Conservation (phyloP, 2,888 invertebrate genomes). For the Parnassius smintheus region DNA sequence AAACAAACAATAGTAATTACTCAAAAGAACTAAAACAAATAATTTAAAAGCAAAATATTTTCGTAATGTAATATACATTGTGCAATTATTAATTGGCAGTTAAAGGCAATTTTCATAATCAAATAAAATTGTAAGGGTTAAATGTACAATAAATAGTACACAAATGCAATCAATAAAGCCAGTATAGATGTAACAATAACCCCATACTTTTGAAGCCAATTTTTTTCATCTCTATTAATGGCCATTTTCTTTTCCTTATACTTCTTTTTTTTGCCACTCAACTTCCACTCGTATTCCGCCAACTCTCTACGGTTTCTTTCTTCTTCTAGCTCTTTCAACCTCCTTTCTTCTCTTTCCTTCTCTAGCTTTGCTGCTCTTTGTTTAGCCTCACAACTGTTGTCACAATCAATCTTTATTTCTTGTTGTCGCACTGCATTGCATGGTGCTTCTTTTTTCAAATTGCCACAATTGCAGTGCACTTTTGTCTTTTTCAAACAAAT, state of each 20-base stretch:
- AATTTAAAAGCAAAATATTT: too few species aligned
- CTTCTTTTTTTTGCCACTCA: slow-evolving; percentile 84
- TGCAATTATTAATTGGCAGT: too few species aligned
- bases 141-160: slow-evolving; percentile 40
- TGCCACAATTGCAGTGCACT: slow-evolving; percentile 88
- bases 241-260: slow-evolving; percentile 71
- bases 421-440: slow-evolving; percentile 82
- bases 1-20: too few species aligned
- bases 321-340: slow-evolving; percentile 82
- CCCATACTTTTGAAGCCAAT: slow-evolving; percentile 68
- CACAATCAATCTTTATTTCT: slow-evolving; percentile 79
- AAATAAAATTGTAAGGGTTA: slow-evolving; percentile 1
- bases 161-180: slow-evolving; percentile 45
- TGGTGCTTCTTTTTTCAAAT: slow-evolving; percentile 86
- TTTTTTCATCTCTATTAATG: slow-evolving; percentile 67
- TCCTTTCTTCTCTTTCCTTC: slow-evolving; percentile 78
- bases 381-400: slow-evolving; percentile 83
- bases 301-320: slow-evolving; percentile 86
- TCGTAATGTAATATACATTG: too few species aligned
- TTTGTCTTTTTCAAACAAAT: slow-evolving; percentile 90
- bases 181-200: slow-evolving; percentile 56
- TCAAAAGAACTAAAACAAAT: too few species aligned
- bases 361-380: slow-evolving; percentile 76
- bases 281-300: slow-evolving; percentile 88
- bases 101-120: too few species aligned